Evolutionary conservation across 2,888 invertebrate species (phyloP), one percentile per base, ranked within the genome.

Genomic region (Apamea sordens): DNA sequence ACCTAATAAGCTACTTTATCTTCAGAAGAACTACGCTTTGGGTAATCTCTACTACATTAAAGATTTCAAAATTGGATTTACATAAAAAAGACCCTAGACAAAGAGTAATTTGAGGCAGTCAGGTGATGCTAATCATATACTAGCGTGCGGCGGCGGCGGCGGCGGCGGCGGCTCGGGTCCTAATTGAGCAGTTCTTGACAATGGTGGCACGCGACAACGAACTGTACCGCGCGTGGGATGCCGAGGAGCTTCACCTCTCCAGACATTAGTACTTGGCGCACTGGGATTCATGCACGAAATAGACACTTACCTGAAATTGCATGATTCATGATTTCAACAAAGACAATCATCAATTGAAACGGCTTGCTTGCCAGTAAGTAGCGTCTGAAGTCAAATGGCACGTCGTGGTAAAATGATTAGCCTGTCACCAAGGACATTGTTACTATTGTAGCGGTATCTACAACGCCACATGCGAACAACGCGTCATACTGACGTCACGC

Each of bases 161-260:
- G 73, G 8, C 53, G 24, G 56, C 56, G 67, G 74, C 69, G 72
- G 61, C 32, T 15, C 10, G 53, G 24, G 70, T 63, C 88, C 77
- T 59, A 83, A 83, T 74, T 80, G 86, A 83, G 84, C 73, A 71
- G 80, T 63, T 28, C 79, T 77, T 67, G 67, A 78, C 72, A 65
- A 76, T 82, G 77, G 76, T 71, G 75, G 78, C 80, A 75, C 65
- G 82, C 79, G 80, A 86, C 86, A 73, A 79, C 78, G 72, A 72
- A 61, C 81, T 67, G 59, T 3, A 61, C 18, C 56, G 28, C 18
- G 82, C 79, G 85, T 82, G 79, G 67, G 85, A 72, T 65, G 24
- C 21, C 63, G 50, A 50, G 72, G 77, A 71, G 73, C 67, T 74
- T 82, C 77, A 76, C 76, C 85, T 85, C 65, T 67, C 50, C 47